These are phyloP conservation scores for Spilarctia lutea DNA, from an alignment of 2,888 invertebrate genomes.

Conservation along the genomic window DNA sequence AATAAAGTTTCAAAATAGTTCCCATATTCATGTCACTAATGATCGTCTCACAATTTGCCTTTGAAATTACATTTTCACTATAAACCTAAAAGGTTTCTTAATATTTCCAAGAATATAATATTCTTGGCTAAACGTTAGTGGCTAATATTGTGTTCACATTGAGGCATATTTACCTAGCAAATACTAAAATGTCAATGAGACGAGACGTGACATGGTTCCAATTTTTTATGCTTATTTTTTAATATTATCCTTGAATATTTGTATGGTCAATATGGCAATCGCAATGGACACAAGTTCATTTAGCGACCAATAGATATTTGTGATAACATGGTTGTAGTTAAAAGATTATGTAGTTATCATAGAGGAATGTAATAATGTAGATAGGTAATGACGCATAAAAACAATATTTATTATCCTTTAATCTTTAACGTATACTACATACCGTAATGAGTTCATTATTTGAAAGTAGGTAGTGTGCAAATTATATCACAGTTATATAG, in stretches of 20 bases:
- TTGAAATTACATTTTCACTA: neutral
- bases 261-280: neutral
- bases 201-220: neutral
- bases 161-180: conserved; percentile 16
- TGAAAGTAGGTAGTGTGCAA: too few relatives aligned
- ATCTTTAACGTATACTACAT: too few relatives aligned
- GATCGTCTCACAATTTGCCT: neutral
- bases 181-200: conserved; percentile 23
- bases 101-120: conserved; percentile 2
- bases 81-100: conserved; percentile 14
- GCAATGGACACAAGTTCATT: neutral
- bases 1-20: neutral
- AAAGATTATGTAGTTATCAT: too few relatives aligned
- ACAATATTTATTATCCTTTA: too few relatives aligned
- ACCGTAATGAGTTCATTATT: too few relatives aligned
- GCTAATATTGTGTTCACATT: neutral
- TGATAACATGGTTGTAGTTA: neutral
- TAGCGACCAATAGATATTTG: neutral
- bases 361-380: too few relatives aligned
- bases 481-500: too few relatives aligned
- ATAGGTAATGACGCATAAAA: too few relatives aligned
- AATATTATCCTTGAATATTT: neutral
- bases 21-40: conserved; percentile 4
- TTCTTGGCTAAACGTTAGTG: neutral
- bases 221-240: neutral